These are phyloP conservation scores for Australoheros scitulus DNA, from an alignment of 2,113 vertebrate species.

Conservation along the genomic window DNA sequence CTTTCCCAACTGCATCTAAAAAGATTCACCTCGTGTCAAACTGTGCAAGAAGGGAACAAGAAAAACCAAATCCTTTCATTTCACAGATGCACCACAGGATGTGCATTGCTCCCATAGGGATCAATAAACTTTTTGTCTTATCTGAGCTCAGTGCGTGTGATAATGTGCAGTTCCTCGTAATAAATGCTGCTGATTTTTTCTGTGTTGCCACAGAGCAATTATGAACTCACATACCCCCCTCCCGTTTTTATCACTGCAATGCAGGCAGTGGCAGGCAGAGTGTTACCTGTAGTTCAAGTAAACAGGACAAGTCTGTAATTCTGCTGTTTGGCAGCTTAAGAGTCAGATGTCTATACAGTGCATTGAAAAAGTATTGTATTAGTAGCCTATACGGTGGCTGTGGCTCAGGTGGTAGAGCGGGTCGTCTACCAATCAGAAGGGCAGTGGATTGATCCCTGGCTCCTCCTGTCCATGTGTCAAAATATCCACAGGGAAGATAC, in stretches of 20 bases:
- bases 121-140: not conserved
- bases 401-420: no score
- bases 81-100: not conserved
- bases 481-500: no score
- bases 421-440: no score
- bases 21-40: not conserved
- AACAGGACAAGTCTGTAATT: not conserved
- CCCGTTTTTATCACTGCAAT: not conserved
- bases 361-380: not conserved
- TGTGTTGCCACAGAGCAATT: not conserved
- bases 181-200: not conserved
- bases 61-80: not conserved
- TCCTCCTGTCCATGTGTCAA: no score
- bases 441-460: no score
- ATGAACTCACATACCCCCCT: accelerated
- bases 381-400: no score
- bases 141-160: not conserved
- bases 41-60: not conserved
- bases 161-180: not conserved
- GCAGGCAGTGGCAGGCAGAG: not conserved
- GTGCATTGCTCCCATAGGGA: not conserved
- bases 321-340: not conserved
- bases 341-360: not conserved
- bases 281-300: not conserved
- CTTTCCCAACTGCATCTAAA: not conserved